Base-by-base conservation (phyloP, 2,113 vertebrate genomes). In the Labeo catla region DNA sequence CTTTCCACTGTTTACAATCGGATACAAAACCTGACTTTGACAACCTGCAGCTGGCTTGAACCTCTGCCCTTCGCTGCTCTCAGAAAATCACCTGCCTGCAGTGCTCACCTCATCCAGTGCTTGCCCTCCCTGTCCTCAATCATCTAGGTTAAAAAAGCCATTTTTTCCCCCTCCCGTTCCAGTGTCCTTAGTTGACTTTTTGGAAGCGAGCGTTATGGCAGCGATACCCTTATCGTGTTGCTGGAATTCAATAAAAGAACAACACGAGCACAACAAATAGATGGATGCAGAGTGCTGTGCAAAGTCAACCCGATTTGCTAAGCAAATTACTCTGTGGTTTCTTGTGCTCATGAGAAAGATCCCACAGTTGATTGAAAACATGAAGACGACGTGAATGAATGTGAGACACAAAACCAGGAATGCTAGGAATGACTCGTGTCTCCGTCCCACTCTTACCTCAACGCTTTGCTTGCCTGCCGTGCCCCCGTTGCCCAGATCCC, bases 321-420 rank as follows among this genome's bases (percentile, higher is more conserved):
- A 63, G 77, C 88, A 89, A 91, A 92, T 88, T 93, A 89, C 87
- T 87, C 34, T 91, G 90, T 88, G 88, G 90, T 92, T 89, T 80
- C 87, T 89, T 87, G 88, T 84, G 90, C 89, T 91, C 91, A 87
- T 88, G 87, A 89, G 90, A 88, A 91, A 88, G 88, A 91, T 88
- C 72, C 77, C 79, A 77, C 72, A 63, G 87, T 84, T 90, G 86
- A 93, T 90, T 91, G 90, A 89, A 91, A 92, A 88, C 92, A 92
- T 88, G 76, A 87, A 87, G 86, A 85, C 78, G 59, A 78, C 8
- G 13, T 54, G 76, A 77, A 52, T 78, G 73, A 82, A 81, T 68
- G 83, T 81, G 81, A 88, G 81, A 85, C 72, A 76, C 70, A 84
- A 84, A 87, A 91, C 52, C 45, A 84, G 85, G 76, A 91, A 89